A percentile compares a stretch with the other conserved stretches of the same genome.
Evolutionary conservation across 1,140 invertebrate genomes (phyloP).

Genomic region (Pseudomyrmex gracilis): DNA sequence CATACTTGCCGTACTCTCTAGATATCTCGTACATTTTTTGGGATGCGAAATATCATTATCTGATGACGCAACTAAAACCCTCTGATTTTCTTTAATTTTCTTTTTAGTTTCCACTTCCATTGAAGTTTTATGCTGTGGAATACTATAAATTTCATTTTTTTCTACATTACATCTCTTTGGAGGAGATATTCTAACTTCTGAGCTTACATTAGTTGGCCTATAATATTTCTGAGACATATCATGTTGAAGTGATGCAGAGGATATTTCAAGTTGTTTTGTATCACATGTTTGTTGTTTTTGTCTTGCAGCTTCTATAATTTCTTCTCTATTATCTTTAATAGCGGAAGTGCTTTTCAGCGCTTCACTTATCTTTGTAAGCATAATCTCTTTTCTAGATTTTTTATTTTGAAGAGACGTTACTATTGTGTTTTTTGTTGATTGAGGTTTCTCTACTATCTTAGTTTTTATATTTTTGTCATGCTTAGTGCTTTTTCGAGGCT

Average conservation of each 20-base stretch:
- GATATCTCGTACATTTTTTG: neutral
- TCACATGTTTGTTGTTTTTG: neutral
- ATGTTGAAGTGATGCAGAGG: conserved; percentile 11
- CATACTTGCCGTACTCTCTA: neutral
- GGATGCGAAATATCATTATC: conserved; percentile 5
- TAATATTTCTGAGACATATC: neutral
- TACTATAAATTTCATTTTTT: conserved; percentile 2
- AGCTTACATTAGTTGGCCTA: conserved; percentile 1
- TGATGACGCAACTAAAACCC: neutral
- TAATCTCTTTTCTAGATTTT: neutral
- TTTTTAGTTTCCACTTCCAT: neutral
- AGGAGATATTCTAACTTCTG: neutral
- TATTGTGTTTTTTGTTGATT: conserved; percentile 1
- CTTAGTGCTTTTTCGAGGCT: neutral
- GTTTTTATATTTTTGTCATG: conserved; percentile 11
- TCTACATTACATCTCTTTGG: neutral
- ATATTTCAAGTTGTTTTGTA: neutral
- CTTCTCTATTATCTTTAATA: neutral
- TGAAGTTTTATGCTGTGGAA: neutral
- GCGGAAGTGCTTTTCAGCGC: neutral
- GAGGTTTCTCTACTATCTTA: neutral
- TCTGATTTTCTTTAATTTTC: neutral
- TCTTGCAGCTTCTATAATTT: conserved; percentile 14
- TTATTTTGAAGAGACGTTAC: conserved; percentile 1
- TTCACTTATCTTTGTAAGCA: conserved; percentile 5